phyloP scores from a whole-genome alignment of 1,140 invertebrate species.

The Vanessa atalanta region DNA sequence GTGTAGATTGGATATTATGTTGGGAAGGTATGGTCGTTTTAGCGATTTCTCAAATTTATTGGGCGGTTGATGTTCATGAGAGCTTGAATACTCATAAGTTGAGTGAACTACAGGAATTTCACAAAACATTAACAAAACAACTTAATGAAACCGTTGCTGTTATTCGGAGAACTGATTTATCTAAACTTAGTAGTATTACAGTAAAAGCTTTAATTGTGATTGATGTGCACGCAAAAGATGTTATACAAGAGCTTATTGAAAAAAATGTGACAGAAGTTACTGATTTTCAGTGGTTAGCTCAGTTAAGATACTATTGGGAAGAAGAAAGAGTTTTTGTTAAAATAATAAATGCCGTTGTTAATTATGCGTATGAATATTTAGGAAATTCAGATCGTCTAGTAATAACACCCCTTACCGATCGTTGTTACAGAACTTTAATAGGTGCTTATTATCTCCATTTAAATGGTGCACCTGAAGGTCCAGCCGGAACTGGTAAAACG shows the following conservation, averaged over 20 bases:
- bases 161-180: constrained; percentile 82
- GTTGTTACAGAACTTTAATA: constrained; percentile 93
- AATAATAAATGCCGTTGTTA: constrained; percentile 92
- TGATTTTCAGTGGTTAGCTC: constrained; percentile 95
- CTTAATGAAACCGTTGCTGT: constrained; percentile 85
- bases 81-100: constrained; percentile 83
- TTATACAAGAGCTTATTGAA: constrained; percentile 87
- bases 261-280: constrained; percentile 86
- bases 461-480: constrained; percentile 93
- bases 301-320: constrained; percentile 95
- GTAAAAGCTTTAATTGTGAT: constrained; percentile 93
- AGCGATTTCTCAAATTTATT: constrained; percentile 93
- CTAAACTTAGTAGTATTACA: constrained; percentile 86
- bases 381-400: constrained; percentile 91
- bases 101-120: constrained; percentile 81
- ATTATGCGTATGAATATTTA: constrained; percentile 96
- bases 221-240: constrained; percentile 95
- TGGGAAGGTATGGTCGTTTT: constrained; percentile 96
- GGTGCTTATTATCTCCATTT: constrained; percentile 93
- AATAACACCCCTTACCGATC: constrained; percentile 92
- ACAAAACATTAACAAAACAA: constrained; percentile 80
- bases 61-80: constrained; percentile 90
- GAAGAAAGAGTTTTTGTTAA: constrained; percentile 88
- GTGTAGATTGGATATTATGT: constrained; percentile 88
- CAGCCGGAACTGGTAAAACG: constrained; percentile 96